These are phyloP conservation scores for Rotaria socialis DNA, from an alignment of 2,888 invertebrate species.

Conservation along the genomic window DNA sequence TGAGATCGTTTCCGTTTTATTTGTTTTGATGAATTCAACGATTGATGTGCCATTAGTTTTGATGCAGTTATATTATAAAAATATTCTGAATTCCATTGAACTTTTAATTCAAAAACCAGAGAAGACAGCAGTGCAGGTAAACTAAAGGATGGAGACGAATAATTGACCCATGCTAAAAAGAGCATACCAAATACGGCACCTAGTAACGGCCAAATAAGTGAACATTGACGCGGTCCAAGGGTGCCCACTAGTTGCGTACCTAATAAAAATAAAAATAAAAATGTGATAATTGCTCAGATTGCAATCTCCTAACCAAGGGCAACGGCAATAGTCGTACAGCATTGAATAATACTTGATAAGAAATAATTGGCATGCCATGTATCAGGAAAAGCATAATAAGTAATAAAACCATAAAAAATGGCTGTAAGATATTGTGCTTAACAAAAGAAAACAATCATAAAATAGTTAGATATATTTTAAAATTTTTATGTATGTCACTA, in stretches of 20 bases:
- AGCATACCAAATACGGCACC: conserved; percentile 68
- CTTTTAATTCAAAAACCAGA: conserved; percentile 56
- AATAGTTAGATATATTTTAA: too few species aligned
- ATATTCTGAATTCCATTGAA: conserved; percentile 62
- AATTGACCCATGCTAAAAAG: conserved; percentile 59
- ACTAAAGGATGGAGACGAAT: conserved; percentile 35
- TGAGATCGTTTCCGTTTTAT: neutral
- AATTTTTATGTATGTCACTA: neutral
- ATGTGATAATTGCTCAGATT: neutral
- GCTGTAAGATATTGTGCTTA: neutral
- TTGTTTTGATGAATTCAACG: conserved; percentile 51
- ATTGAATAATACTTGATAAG: neutral
- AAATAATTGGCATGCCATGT: neutral
- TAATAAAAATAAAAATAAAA: neutral
- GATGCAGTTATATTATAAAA: conserved; percentile 70
- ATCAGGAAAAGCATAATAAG: conserved; percentile 28
- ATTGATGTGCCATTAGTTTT: neutral
- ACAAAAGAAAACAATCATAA: neutral
- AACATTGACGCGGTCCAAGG: conserved; percentile 76
- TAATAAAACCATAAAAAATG: neutral
- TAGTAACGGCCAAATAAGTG: conserved; percentile 68
- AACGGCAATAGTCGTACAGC: neutral
- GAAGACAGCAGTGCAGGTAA: conserved; percentile 57
- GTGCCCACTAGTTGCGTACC: conserved; percentile 71
- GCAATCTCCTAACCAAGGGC: neutral